Conservation (phyloP, 2,888 invertebrate genomes). For the Drosophila cognata region DNA sequence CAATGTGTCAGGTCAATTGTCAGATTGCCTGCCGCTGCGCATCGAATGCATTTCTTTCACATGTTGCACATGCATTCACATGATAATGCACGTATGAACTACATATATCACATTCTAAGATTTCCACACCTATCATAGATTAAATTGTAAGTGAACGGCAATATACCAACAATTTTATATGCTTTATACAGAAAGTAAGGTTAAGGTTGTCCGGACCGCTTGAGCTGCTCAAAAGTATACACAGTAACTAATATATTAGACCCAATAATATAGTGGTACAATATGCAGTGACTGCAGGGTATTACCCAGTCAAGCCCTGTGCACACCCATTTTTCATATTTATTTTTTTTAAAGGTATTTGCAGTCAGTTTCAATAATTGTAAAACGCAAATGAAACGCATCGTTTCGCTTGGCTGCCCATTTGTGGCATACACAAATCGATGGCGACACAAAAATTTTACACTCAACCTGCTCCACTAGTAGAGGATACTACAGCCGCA, state of each 20-base stretch:
- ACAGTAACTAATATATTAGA: background rate
- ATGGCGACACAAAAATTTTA: conserved; percentile 58
- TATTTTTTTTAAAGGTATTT: background rate
- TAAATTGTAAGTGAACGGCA: background rate
- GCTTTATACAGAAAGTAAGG: background rate
- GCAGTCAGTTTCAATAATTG: conserved; percentile 53
- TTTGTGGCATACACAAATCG: conserved; percentile 44
- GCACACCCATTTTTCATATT: background rate
- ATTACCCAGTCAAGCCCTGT: background rate
- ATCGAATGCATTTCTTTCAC: background rate
- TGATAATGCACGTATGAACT: background rate
- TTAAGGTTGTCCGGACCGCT: background rate
- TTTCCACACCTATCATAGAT: background rate
- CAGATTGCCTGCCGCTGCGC: conserved; percentile 14
- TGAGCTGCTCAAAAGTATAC: background rate
- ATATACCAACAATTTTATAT: background rate
- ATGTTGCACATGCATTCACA: background rate
- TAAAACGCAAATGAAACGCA: conserved; percentile 52
- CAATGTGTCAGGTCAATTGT: conserved; percentile 51
- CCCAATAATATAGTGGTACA: background rate
- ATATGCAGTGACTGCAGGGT: background rate
- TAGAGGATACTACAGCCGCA: conserved; percentile 15
- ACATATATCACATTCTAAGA: background rate
- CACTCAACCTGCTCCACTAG: conserved; percentile 74
- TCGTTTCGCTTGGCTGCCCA: conserved; percentile 46